Evolutionary conservation across 2,888 invertebrate genomes (phyloP), one percentile per base, ranked within the genome.

Genomic region (Euplagia quadripunctaria): DNA sequence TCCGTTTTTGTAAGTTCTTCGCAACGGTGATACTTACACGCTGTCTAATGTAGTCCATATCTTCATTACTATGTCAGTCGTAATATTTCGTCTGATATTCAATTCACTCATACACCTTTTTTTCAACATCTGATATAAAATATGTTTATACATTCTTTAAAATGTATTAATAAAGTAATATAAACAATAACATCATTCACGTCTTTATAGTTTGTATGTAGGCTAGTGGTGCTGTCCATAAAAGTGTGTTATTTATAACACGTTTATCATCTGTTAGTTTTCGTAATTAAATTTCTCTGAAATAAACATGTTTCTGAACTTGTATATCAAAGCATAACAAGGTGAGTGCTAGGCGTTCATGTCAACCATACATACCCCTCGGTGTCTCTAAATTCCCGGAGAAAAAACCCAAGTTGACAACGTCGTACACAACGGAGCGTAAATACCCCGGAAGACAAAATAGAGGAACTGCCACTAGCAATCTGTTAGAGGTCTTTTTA

Each of bases 121-220:
- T 31, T 14, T 61, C 31, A 31, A 14, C 61, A 61, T 31, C 61
- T 61, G 61, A 61, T 31, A 14, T 61, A 31, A 6, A 6, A 31
- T 12, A 31, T 71, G 49, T 80, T 82, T 75, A 74, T 75, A 55
- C 70, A 46, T 66, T 61, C 14, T 31, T 31, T 31, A 14, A 31
- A 31, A 31, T 31, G 31, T 31, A 61, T 31, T 61, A 31, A 61
- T 31, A 31, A 31, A 14, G 2, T 31, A 14, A 20, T 61, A 31
- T 61, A 61, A 61, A 61, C 61, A 61, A 61, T 61, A 61, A 61
- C 31, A 61, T 31, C 31, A 31, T 31, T 31, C 14, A 31, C 61
- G 61, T 31, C 11, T 6, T 58, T 61, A 61, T 14, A 31, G 31
- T 31, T 31, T 6, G n/a, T n/a, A 58, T 31, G 12, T 20, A 58